These are phyloP conservation scores for Grammomys surdaster DNA, from an alignment of 2,113 vertebrate genomes.

Conservation along the genomic window DNA sequence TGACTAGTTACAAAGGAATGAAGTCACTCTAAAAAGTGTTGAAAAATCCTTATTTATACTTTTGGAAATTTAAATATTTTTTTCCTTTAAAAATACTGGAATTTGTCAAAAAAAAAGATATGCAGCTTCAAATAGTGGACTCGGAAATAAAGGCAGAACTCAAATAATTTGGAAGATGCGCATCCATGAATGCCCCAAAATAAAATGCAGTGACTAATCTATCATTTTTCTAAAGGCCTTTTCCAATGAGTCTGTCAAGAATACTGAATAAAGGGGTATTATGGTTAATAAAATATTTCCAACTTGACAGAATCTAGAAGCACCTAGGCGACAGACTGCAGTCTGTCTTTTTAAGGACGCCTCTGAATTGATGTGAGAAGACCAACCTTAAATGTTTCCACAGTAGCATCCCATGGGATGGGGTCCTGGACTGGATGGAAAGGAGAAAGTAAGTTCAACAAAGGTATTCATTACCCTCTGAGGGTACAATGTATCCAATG, in stretches of 20 bases:
- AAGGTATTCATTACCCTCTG: fast-evolving
- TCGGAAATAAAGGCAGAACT: neutral
- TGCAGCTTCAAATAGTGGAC: neutral
- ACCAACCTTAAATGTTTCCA: neutral
- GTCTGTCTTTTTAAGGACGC: neutral
- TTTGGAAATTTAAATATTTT: neutral
- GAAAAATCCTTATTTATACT: neutral
- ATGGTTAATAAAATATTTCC: neutral
- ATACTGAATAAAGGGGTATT: too few species aligned
- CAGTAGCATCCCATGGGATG: neutral
- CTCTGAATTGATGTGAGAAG: neutral
- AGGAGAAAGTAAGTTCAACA: neutral
- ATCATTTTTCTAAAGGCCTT: neutral
- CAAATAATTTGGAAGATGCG: neutral
- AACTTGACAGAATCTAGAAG: neutral
- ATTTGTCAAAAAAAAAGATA: neutral
- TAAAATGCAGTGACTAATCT: neutral
- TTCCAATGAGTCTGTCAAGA: neutral
- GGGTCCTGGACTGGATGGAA: neutral
- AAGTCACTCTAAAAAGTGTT: conserved; percentile 13
- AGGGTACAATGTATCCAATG: neutral
- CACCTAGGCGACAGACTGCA: too few species aligned
- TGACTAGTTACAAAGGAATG: neutral
- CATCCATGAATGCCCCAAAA: neutral
- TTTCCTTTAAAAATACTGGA: neutral